These are phyloP conservation scores for Miltochrista miniata DNA, from an alignment of 2,888 invertebrate species.

Conservation along the genomic window DNA sequence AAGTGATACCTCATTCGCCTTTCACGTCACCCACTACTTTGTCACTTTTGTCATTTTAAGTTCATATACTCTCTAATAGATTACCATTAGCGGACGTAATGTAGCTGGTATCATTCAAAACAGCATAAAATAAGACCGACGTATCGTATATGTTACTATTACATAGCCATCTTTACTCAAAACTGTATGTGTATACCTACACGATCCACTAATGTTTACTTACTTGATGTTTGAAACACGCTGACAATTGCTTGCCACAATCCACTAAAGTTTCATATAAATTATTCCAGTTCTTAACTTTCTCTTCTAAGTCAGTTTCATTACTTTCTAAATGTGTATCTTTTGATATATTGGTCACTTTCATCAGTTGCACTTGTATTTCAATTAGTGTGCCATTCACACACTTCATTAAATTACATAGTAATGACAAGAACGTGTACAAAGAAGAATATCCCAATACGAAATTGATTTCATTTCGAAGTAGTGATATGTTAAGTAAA, in stretches of 20 bases:
- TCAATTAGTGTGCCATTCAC: not conserved
- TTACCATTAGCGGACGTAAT: no score
- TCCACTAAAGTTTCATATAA: slow-evolving; percentile 9
- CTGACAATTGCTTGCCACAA: slow-evolving; percentile 8
- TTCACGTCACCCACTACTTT: no score
- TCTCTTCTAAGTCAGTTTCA: not conserved
- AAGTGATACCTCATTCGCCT: no score
- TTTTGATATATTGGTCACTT: not conserved
- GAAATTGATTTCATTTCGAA: not conserved
- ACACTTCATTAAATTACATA: not conserved
- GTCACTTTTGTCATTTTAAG: no score
- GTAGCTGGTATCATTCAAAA: no score
- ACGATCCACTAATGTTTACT: not conserved
- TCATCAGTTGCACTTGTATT: not conserved
- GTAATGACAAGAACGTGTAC: not conserved
- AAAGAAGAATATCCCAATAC: not conserved
- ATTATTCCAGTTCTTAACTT: slow-evolving; percentile 1
- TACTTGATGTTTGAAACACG: slow-evolving; percentile 6
- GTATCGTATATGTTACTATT: no score
- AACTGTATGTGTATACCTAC: no score
- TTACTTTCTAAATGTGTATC: not conserved
- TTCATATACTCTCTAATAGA: no score
- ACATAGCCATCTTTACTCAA: no score
- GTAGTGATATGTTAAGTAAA: not conserved
- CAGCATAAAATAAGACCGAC: no score